Evolutionary conservation across 2,797 vertebrate genomes (phyloP), one percentile per base, ranked within the genome.

Genomic region (Sibirionetta formosa): DNA sequence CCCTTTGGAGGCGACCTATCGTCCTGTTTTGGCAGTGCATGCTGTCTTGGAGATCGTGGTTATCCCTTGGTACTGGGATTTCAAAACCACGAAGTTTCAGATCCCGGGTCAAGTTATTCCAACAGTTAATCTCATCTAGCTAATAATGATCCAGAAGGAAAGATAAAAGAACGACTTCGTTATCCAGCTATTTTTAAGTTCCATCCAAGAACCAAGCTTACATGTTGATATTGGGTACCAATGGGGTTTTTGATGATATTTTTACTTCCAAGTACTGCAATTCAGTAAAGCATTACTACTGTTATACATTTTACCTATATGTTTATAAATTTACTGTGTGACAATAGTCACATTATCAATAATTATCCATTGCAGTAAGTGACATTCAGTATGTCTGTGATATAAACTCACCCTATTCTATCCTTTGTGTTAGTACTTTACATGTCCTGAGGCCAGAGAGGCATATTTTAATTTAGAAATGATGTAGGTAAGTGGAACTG

Each of bases 21-120:
- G 4, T 46, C 70, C 79, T 56, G 26, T 0, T 79, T 82, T 85
- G 65, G 58, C 60, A 31, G 0, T 4, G n/a, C 0, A 0, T 53
- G n/a, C 61, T 58, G 35, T 69, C 40, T 56, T 44, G 63, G 57
- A 93, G 61, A 20, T 86, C 11, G 10, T 9, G 24, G 10, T 5
- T 90, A 27, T 81, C n/a, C 35, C 19, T 48, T 81, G 57, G 24
- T 18, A 2, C 17, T 3, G 13, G 22, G 38, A 24, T 72, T 81
- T 78, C 51, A 66, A 44, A 92, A 27, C 42, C 53, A 24, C 31
- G 38, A 44, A 27, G 18, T 81, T 86, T 83, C 65, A 72, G 58
- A 76, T 72, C 36, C 54, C 1, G 6, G 35, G 16, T 14, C 1
- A 9, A 27, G 42, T 56, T 58, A 23, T 68, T 71, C 50, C 60